These are phyloP conservation scores for Hetaerina titia DNA, from an alignment of 2,888 invertebrate genomes.

Conservation along the genomic window DNA sequence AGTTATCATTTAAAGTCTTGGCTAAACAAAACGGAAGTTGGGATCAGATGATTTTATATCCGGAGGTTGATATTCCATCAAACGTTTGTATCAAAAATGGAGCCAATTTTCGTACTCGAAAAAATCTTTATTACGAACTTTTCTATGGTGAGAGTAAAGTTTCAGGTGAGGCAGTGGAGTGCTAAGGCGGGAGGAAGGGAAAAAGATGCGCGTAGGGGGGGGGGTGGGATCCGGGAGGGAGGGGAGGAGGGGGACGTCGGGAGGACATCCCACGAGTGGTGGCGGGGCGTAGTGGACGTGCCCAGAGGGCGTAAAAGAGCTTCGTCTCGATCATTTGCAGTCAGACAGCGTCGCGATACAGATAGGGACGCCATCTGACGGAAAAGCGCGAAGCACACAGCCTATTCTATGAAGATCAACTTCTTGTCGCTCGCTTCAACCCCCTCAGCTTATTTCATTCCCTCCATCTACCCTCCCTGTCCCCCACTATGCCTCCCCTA, in stretches of 20 bases:
- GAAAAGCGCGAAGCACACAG: constrained; percentile 51
- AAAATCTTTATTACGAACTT: no score
- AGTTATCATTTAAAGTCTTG: no score
- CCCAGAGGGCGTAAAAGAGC: constrained; percentile 40
- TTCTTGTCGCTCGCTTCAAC: not conserved
- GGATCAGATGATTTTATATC: no score
- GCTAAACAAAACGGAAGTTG: no score
- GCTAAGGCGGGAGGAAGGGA: not conserved
- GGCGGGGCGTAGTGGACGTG: not conserved
- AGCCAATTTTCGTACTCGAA: no score
- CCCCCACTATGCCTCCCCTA: not conserved
- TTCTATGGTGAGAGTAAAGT: no score
- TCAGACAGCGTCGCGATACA: constrained; percentile 46
- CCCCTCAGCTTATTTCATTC: not conserved
- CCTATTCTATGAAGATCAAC: constrained; percentile 30
- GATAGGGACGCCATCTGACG: constrained; percentile 62
- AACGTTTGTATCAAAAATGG: no score
- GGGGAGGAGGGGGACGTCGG: not conserved
- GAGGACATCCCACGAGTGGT: not conserved
- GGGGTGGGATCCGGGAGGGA: not conserved
- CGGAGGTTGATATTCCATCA: no score
- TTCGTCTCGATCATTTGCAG: constrained; percentile 36
- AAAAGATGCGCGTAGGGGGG: not conserved
- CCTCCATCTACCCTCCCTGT: no score
- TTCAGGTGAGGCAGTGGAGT: no score